These are phyloP conservation scores for Parauchenoglanis punctatus DNA, from an alignment of 2,797 vertebrate species.

Conservation along the genomic window DNA sequence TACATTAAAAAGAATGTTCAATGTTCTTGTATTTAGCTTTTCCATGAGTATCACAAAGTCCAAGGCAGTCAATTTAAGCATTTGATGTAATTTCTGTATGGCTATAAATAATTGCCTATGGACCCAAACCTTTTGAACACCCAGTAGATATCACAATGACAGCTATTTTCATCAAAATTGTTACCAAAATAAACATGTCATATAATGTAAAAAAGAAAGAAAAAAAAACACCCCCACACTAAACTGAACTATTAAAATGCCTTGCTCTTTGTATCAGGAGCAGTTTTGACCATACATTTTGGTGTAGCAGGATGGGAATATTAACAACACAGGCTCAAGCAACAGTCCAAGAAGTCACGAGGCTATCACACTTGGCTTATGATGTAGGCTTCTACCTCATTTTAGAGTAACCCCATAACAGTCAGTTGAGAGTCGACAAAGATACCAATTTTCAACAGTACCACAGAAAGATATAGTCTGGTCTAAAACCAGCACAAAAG, in stretches of 20 bases:
- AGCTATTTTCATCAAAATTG: neutral
- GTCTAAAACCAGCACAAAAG: neutral
- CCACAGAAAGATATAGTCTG: neutral
- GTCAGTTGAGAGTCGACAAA: neutral
- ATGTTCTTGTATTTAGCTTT: no score
- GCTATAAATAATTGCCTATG: no score
- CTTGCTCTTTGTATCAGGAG: neutral
- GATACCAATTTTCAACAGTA: neutral
- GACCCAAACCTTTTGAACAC: neutral
- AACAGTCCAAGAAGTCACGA: neutral
- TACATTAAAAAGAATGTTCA: no score
- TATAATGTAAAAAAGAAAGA: neutral
- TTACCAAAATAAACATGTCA: neutral
- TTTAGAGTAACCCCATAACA: neutral
- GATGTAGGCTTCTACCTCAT: neutral
- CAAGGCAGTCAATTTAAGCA: no score
- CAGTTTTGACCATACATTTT: neutral
- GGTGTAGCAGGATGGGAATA: neutral
- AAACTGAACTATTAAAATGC: neutral
- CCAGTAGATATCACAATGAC: neutral
- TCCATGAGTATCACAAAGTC: no score
- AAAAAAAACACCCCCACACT: no score
- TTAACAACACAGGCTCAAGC: neutral
- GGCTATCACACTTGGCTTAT: neutral
- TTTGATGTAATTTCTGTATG: no score